These are phyloP conservation scores for Leptatherina wallacei DNA, from an alignment of 2,797 vertebrate species.

Conservation along the genomic window DNA sequence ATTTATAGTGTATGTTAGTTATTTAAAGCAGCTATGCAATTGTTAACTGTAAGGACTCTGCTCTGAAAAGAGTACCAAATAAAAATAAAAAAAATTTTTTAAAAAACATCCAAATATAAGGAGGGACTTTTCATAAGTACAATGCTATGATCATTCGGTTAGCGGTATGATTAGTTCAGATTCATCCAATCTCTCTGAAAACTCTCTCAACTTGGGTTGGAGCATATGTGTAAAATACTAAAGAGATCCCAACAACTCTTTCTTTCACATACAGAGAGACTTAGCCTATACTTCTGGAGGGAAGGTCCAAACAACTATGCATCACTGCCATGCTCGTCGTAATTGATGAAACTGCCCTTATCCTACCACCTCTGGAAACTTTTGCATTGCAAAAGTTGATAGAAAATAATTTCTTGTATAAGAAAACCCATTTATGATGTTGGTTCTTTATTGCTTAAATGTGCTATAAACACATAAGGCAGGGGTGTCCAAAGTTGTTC, in stretches of 20 bases:
- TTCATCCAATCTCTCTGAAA: constrained; percentile 11
- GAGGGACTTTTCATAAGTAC: constrained; percentile 1
- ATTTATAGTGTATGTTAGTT: not conserved
- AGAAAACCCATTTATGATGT: constrained; percentile 41
- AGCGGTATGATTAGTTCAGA: constrained; percentile 7
- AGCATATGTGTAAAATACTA: constrained; percentile 12
- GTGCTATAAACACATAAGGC: constrained; percentile 48
- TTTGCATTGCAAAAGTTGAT: constrained; percentile 41
- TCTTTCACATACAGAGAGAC: constrained; percentile 19
- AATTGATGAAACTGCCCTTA: constrained; percentile 36
- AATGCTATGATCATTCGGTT: constrained; percentile 19
- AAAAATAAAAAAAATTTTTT: too few relatives aligned
- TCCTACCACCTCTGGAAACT: constrained; percentile 14
- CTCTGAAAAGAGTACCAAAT: constrained; percentile 4
- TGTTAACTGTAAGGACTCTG: not conserved
- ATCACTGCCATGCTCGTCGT: constrained; percentile 20
- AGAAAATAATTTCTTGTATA: constrained; percentile 45
- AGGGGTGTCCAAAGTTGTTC: constrained; percentile 31
- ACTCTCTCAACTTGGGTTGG: too few relatives aligned
- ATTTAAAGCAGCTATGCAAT: constrained; percentile 15
- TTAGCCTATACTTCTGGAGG: constrained; percentile 17
- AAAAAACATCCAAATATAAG: constrained; percentile 9
- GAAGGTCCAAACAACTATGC: constrained; percentile 14
- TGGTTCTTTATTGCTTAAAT: constrained; percentile 48
- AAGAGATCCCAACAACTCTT: constrained; percentile 4